Conservation (phyloP, 2,888 invertebrate species). For the Mellilla xanthometata region DNA sequence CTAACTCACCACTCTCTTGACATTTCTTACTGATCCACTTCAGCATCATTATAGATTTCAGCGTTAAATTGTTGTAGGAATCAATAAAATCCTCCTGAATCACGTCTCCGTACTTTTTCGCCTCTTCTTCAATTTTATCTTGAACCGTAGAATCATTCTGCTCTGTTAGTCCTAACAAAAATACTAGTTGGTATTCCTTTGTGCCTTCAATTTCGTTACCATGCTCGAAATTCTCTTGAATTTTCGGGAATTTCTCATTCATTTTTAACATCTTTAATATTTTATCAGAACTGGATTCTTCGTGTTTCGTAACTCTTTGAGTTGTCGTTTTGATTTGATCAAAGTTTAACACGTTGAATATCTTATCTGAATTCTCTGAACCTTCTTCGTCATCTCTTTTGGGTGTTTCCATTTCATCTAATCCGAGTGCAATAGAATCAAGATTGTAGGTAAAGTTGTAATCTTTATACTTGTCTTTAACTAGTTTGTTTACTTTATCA, state of each 20-base stretch:
- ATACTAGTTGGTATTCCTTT: slow-evolving; percentile 63
- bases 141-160: slow-evolving; percentile 82
- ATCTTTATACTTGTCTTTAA: slow-evolving; percentile 56
- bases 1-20: slow-evolving; percentile 73
- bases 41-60: slow-evolving; percentile 92
- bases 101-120: slow-evolving; percentile 86
- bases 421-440: slow-evolving; percentile 58
- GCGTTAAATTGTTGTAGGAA: slow-evolving; percentile 92
- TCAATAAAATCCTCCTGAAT: slow-evolving; percentile 93
- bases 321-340: too few relatives aligned
- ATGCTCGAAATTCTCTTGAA: slow-evolving; percentile 28
- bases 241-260: slow-evolving; percentile 46
- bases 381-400: slow-evolving; percentile 60
- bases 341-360: too few relatives aligned
- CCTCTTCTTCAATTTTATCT: slow-evolving; percentile 85
- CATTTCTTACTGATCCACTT: slow-evolving; percentile 91
- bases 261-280: slow-evolving; percentile 51
- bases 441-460: slow-evolving; percentile 67
- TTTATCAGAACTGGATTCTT: slow-evolving; percentile 51
- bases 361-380: too few relatives aligned
- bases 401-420: slow-evolving; percentile 75
- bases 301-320: too few relatives aligned
- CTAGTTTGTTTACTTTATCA: slow-evolving; percentile 48
- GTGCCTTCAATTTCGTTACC: slow-evolving; percentile 36
- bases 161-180: slow-evolving; percentile 84